phyloP scores from a whole-genome alignment of 2,888 invertebrate genomes.

The Melieria omissa region DNA sequence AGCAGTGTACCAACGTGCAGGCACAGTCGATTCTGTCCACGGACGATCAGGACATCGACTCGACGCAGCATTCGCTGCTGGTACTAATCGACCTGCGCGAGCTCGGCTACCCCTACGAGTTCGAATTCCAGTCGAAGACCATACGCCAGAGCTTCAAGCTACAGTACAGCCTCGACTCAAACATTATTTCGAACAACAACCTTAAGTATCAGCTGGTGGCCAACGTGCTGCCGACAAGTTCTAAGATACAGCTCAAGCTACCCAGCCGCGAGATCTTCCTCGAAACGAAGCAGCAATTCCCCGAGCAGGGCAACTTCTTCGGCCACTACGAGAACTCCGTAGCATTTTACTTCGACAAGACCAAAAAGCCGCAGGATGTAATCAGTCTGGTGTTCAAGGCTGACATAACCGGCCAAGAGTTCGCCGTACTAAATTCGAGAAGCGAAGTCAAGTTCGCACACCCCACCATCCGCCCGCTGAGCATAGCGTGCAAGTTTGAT shows the following conservation, averaged over 20 bases:
- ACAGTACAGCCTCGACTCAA: constrained; percentile 78
- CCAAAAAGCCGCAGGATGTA: constrained; percentile 76
- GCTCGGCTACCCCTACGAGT: constrained; percentile 79
- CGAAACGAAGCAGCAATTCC: constrained; percentile 70
- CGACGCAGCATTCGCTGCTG: constrained; percentile 73
- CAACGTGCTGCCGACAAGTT: constrained; percentile 73
- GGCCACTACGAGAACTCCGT: constrained; percentile 75
- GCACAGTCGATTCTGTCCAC: constrained; percentile 54
- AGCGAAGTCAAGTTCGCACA: constrained; percentile 75
- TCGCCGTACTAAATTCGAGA: constrained; percentile 67
- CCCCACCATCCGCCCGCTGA: constrained; percentile 72
- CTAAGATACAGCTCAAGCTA: constrained; percentile 73
- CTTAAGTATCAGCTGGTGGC: constrained; percentile 78
- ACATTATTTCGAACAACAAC: constrained; percentile 76
- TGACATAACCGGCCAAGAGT: constrained; percentile 69
- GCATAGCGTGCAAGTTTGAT: constrained; percentile 67
- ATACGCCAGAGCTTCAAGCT: constrained; percentile 70
- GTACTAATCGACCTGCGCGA: constrained; percentile 78
- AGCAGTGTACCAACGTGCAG: constrained; percentile 81
- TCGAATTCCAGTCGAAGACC: constrained; percentile 76
- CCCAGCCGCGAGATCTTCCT: constrained; percentile 77
- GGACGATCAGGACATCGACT: constrained; percentile 54
- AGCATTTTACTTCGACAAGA: constrained; percentile 77
- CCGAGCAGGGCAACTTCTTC: constrained; percentile 65
- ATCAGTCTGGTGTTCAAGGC: constrained; percentile 70